These are phyloP conservation scores for Sylvicola cinctus DNA, from an alignment of 2,888 invertebrate species.

Conservation along the genomic window DNA sequence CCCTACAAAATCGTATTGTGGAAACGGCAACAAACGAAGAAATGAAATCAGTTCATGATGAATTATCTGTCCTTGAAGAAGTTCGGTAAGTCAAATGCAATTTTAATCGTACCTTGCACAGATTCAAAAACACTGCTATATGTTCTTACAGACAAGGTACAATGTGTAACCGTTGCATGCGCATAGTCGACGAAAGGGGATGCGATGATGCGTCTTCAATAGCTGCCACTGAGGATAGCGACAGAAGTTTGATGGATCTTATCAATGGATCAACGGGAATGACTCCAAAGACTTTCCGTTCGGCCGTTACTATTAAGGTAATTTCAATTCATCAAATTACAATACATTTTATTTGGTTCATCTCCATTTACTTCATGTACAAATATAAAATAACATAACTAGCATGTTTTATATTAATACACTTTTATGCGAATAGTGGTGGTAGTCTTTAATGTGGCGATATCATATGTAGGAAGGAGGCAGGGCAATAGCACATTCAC, in stretches of 20 bases:
- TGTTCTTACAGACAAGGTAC: slow-evolving; percentile 53
- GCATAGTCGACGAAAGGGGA: slow-evolving; percentile 31
- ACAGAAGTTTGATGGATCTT: slow-evolving; percentile 26
- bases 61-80: slow-evolving; percentile 66
- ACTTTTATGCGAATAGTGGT: no score
- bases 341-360: no score
- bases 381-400: no score
- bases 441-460: no score
- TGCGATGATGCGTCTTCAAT: slow-evolving; percentile 29
- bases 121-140: no score
- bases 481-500: no score
- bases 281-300: slow-evolving; percentile 11
- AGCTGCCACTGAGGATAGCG: slow-evolving; percentile 35
- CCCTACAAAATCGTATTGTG: slow-evolving; percentile 19
- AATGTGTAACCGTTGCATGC: slow-evolving; percentile 58
- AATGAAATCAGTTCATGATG: slow-evolving; percentile 65
- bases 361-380: no score
- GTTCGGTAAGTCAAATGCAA: slow-evolving; percentile 38
- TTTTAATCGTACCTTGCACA: not conserved
- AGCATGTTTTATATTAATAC: no score
- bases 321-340: no score
- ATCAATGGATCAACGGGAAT: slow-evolving; percentile 20
- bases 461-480: no score
- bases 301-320: slow-evolving; percentile 34
- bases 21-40: slow-evolving; percentile 40